Evolutionary conservation across 2,888 invertebrate species (phyloP).

Genomic region (Clanis bilineata): DNA sequence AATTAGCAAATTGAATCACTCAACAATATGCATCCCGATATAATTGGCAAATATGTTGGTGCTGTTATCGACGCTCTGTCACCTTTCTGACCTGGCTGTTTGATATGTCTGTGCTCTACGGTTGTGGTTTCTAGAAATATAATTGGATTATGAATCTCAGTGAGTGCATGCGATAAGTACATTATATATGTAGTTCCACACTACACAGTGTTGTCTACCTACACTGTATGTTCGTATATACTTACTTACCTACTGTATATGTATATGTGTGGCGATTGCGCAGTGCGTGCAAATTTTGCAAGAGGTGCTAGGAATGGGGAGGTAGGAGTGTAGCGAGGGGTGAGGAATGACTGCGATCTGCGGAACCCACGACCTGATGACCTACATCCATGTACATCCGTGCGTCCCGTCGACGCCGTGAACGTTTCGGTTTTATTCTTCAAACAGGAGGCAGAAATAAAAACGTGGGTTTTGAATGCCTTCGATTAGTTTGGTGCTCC

Average conservation of each 20-base stretch:
- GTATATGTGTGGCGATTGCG: constrained; percentile 34
- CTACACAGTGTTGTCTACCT: background rate
- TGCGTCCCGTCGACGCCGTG: constrained; percentile 30
- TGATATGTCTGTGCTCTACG: constrained; percentile 50
- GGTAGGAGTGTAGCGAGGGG: constrained; percentile 36
- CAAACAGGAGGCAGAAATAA: constrained; percentile 20
- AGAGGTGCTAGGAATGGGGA: constrained; percentile 36
- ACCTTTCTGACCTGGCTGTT: constrained; percentile 63
- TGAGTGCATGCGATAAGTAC: constrained; percentile 32
- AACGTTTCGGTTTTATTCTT: constrained; percentile 28
- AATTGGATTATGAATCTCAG: constrained; percentile 55
- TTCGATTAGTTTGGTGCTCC: background rate
- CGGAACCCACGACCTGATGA: constrained; percentile 67
- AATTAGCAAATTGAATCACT: constrained; percentile 61
- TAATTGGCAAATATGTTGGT: constrained; percentile 40
- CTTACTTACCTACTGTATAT: too few relatives aligned
- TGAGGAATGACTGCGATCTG: constrained; percentile 44
- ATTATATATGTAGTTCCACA: constrained; percentile 27
- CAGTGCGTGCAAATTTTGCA: constrained; percentile 48
- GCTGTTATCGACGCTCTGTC: constrained; percentile 59
- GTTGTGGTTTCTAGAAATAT: constrained; percentile 56
- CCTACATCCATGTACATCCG: constrained; percentile 54
- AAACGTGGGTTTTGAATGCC: background rate
- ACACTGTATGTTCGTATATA: background rate
- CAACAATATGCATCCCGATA: constrained; percentile 35